Percentiles rank a stretch among this genome's conserved stretches.
These are phyloP conservation scores for Eumerus sabulonum DNA, from an alignment of 2,888 invertebrate species.

Conservation along the genomic window DNA sequence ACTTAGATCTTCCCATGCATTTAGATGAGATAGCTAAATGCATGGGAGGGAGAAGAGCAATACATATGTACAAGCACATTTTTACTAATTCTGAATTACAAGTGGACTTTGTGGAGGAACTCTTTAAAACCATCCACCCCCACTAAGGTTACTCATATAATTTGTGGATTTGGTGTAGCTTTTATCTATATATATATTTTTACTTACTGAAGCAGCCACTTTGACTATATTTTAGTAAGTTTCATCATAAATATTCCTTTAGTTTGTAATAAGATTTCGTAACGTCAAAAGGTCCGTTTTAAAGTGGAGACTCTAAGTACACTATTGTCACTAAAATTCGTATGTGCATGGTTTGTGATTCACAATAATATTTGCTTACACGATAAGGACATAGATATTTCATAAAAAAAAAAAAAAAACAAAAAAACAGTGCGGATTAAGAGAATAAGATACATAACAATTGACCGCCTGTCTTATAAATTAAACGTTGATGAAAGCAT, in stretches of 20 bases:
- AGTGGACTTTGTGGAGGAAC: conserved; percentile 30
- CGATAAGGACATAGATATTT: conserved; percentile 26
- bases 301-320: conserved; percentile 43
- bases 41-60: conserved; percentile 43
- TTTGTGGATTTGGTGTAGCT: conserved; percentile 40
- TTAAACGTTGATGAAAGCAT: no score
- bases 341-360: conserved; percentile 1
- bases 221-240: conserved; percentile 67
- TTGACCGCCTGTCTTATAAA: conserved; percentile 65
- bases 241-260: conserved; percentile 65
- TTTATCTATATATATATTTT: conserved; percentile 45
- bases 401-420: conserved; percentile 5
- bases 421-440: conserved; percentile 56
- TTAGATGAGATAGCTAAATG: conserved; percentile 18
- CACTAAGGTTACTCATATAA: conserved; percentile 44
- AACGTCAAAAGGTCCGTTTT: conserved; percentile 65
- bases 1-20: conserved; percentile 33
- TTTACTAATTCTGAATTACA: conserved; percentile 5
- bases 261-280: conserved; percentile 66
- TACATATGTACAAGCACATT: background rate
- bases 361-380: background rate
- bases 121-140: conserved; percentile 54
- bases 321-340: conserved; percentile 1
- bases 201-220: conserved; percentile 60
- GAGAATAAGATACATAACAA: background rate